These are phyloP conservation scores for Creontiades dilutus DNA, from an alignment of 2,888 invertebrate genomes.

Conservation along the genomic window DNA sequence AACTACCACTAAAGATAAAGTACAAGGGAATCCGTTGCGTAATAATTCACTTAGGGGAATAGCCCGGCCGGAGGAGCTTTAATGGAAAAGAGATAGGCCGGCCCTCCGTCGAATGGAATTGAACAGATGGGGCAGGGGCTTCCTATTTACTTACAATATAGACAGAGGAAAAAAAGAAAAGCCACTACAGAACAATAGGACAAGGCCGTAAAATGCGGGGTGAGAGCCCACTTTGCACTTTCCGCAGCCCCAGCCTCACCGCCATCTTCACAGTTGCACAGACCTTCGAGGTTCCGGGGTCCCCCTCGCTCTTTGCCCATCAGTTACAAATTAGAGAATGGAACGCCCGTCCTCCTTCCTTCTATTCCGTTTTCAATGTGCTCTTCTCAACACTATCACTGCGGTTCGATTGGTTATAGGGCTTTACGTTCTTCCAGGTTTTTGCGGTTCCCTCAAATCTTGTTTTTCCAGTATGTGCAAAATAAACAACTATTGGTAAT, in stretches of 20 bases:
- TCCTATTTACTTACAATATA: conserved; percentile 64
- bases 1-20: neutral
- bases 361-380: conserved; percentile 47
- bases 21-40: neutral
- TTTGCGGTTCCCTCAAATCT: no score
- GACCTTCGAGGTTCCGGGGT: neutral
- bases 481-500: no score
- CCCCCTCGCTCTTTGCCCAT: conserved; percentile 45
- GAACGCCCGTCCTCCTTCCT: conserved; percentile 11
- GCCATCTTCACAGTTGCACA: neutral
- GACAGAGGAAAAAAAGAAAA: conserved; percentile 49
- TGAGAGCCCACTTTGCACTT: conserved; percentile 62
- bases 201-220: conserved; percentile 58
- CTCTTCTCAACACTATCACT: neutral
- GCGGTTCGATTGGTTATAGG: neutral
- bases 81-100: conserved; percentile 62
- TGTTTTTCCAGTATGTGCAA: no score
- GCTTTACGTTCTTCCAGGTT: no score
- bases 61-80: conserved; percentile 10
- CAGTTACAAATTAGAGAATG: conserved; percentile 60
- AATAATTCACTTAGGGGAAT: conserved; percentile 56
- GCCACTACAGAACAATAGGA: conserved; percentile 63
- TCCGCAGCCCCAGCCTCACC: conserved; percentile 18
- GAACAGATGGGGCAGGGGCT: conserved; percentile 53
- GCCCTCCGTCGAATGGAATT: conserved; percentile 45